Evolutionary conservation across 2,888 invertebrate genomes (phyloP).

Genomic region (Chalcosyrphus nemorum): DNA sequence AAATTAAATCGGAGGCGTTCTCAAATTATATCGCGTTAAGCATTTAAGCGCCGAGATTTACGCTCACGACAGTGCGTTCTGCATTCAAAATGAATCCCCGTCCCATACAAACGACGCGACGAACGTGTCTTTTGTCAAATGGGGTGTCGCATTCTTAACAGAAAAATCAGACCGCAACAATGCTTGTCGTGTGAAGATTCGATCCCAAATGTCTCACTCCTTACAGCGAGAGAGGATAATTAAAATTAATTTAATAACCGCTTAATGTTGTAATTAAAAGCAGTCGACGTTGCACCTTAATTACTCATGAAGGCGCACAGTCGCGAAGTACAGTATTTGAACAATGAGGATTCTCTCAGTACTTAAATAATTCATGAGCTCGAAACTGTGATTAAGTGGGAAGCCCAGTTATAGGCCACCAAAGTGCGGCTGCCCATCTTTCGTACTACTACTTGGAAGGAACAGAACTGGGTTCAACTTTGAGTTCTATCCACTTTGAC

Average conservation of each 20-base stretch:
- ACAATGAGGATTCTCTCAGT: slow-evolving; percentile 3
- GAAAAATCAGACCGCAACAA: slow-evolving; percentile 31
- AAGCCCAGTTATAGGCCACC: slow-evolving; percentile 2
- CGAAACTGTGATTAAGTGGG: slow-evolving; percentile 17
- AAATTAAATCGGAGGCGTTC: slow-evolving; percentile 37
- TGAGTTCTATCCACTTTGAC: slow-evolving; percentile 24
- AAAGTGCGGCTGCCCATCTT: neutral
- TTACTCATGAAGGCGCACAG: slow-evolving; percentile 5
- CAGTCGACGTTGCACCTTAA: slow-evolving; percentile 30
- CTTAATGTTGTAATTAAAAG: slow-evolving; percentile 63
- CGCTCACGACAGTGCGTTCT: slow-evolving; percentile 19
- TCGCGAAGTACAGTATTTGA: neutral
- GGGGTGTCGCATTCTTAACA: slow-evolving; percentile 1
- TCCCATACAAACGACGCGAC: neutral
- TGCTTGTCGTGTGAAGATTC: neutral
- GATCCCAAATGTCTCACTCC: slow-evolving; percentile 13
- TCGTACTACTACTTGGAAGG: slow-evolving; percentile 18
- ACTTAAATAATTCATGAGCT: slow-evolving; percentile 56
- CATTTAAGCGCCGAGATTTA: slow-evolving; percentile 32
- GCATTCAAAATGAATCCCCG: slow-evolving; percentile 41
- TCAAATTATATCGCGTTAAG: slow-evolving; percentile 13
- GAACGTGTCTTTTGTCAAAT: slow-evolving; percentile 29
- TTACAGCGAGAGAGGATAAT: slow-evolving; percentile 4
- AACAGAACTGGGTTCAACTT: slow-evolving; percentile 14
- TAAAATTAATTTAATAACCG: slow-evolving; percentile 47